phyloP scores from a whole-genome alignment of 1,140 invertebrate species.

The Procambarus virginalis region DNA sequence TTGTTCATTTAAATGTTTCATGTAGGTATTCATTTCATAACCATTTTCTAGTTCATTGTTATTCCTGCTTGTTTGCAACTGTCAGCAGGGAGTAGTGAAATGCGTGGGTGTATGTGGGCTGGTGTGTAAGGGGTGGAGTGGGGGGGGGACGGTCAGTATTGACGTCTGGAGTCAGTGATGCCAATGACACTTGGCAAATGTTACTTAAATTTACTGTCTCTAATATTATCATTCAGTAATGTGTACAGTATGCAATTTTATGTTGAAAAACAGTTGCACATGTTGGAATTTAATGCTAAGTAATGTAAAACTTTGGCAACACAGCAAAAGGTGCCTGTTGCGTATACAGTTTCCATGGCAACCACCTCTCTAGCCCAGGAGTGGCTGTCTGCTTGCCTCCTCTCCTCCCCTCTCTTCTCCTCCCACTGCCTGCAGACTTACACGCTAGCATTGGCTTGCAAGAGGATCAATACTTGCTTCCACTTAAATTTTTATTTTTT shows the following conservation, averaged over 20 bases:
- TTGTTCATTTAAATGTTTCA: no score
- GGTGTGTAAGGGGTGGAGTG: not conserved
- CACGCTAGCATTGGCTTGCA: slow-evolving; percentile 16
- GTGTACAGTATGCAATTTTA: not conserved
- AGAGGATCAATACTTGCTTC: slow-evolving; percentile 40
- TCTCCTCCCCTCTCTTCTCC: not conserved
- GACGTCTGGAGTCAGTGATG: slow-evolving; percentile 24
- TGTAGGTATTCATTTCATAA: no score
- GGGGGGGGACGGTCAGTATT: slow-evolving; percentile 1
- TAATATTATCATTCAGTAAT: not conserved
- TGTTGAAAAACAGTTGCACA: not conserved
- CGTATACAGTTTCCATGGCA: slow-evolving; percentile 17
- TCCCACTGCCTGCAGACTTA: slow-evolving; percentile 23
- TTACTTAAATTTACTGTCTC: not conserved
- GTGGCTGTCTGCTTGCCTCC: slow-evolving; percentile 5
- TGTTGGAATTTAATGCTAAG: not conserved
- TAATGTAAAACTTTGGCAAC: not conserved
- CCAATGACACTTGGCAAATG: not conserved
- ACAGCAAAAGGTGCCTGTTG: slow-evolving; percentile 24
- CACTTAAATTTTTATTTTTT: slow-evolving; percentile 8
- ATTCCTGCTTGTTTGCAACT: not conserved
- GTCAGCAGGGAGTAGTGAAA: not conserved
- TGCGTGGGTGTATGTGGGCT: slow-evolving; percentile 17
- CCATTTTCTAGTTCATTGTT: not conserved
- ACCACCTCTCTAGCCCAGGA: slow-evolving; percentile 18